Evolutionary conservation across 2,113 vertebrate species (phyloP), one percentile per base, ranked within the genome.

Genomic region (Merops nubicus): DNA sequence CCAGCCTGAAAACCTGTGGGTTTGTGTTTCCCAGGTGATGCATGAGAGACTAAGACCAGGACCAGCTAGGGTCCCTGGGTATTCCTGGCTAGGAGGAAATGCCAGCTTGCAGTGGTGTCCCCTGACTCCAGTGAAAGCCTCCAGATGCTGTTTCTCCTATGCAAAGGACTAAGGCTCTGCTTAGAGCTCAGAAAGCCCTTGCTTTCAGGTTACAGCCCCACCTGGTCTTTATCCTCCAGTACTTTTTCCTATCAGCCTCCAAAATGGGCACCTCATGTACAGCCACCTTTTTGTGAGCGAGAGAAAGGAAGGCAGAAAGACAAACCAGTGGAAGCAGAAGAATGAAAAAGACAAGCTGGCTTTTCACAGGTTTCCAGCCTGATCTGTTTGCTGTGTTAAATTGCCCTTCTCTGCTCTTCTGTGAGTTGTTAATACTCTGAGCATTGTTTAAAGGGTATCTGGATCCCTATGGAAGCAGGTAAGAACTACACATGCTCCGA

Each of bases 211-310:
- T 75, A 5, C 9, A 53, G 51, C 47, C 82, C 48, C 62, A 1
- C 23, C 21, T 50, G 42, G 18, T 34, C 3, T 59, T 91, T 67
- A 31, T 67, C n/a, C 42, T 69, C 21, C 31, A 67, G 56, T 59
- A 59, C 8, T 59, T 62, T 75, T 67, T 51, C 47, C 7, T 29
- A 8, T 7, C 15, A 11, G n/a, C 64, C 36, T 54, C 42, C 70
- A 60, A 38, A 70, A 48, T 0, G 0, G 25, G 47, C 18, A 34
- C 33, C 50, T 91, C 4, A 3, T 29, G 7, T 6, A 14, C 1
- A 19, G 19, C 20, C 45, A 23, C 29, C 25, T 36, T 50, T 36
- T 26, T 77, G 42, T 9, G 42, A 56, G 43, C 0, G 5, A 34
- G 13, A 79, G 51, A 59, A 74, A 26, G 19, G 50, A 56, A 70